Percentiles rank a stretch among this genome's conserved stretches.
phyloP scores from a whole-genome alignment of 2,113 vertebrate genomes.

The Glaucomys volans region DNA sequence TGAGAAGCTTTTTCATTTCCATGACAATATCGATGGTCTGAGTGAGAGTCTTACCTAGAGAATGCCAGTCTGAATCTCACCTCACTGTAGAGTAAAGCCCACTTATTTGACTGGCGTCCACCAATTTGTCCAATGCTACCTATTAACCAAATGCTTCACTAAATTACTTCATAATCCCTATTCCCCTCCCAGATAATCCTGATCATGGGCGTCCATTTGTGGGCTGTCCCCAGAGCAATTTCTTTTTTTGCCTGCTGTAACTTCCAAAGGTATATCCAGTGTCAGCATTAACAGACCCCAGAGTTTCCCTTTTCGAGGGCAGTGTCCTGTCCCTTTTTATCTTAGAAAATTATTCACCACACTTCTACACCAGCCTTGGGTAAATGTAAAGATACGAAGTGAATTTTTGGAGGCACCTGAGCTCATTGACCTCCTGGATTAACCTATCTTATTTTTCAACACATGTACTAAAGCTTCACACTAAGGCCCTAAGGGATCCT shows the following conservation, averaged over 20 bases:
- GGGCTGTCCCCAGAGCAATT: neutral
- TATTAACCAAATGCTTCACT: neutral
- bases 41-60: neutral
- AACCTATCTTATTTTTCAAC: neutral
- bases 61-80: neutral
- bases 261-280: neutral
- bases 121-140: neutral
- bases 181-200: neutral
- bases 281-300: neutral
- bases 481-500: neutral
- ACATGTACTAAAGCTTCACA: neutral
- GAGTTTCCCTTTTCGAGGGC: neutral
- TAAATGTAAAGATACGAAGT: neutral
- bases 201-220: rapidly evolving
- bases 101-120: neutral
- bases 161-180: neutral
- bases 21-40: neutral
- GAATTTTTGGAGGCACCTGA: neutral
- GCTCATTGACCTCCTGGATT: neutral
- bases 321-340: neutral
- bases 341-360: neutral
- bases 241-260: neutral
- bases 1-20: neutral
- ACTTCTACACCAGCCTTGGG: neutral
- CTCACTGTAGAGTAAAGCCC: neutral